Percentiles rank a stretch among this genome's conserved stretches.
Conservation (phyloP, 2,888 invertebrate genomes). For the Ethmia dodecea region DNA sequence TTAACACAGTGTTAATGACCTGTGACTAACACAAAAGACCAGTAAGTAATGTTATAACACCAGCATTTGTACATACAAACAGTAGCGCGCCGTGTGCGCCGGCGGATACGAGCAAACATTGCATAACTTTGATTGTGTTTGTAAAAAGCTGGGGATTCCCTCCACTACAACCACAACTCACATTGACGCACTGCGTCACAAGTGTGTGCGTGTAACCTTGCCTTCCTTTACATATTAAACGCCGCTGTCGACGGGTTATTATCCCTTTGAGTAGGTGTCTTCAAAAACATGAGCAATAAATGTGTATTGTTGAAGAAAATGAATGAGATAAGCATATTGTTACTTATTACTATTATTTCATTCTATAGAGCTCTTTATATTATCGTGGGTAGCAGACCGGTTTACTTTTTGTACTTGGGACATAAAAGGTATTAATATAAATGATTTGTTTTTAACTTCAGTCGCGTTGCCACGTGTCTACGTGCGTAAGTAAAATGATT, state of each 20-base stretch:
- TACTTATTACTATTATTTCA: conserved; percentile 73
- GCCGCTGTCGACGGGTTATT: conserved; percentile 59
- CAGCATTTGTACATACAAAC: conserved; percentile 71
- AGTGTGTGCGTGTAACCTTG: conserved; percentile 73
- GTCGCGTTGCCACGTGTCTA: no score
- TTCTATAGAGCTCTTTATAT: conserved; percentile 63
- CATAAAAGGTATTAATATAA: conserved; percentile 66
- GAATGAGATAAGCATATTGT: conserved; percentile 73
- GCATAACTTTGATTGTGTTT: conserved; percentile 78
- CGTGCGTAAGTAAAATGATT: no score
- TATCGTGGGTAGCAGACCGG: conserved; percentile 68
- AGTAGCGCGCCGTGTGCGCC: conserved; percentile 55
- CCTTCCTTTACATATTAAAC: conserved; percentile 77
- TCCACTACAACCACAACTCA: conserved; percentile 69
- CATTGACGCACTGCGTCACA: conserved; percentile 43
- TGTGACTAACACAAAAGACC: conserved; percentile 66
- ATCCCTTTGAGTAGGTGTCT: conserved; percentile 75
- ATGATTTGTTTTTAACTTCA: conserved; percentile 41
- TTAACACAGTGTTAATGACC: conserved; percentile 68
- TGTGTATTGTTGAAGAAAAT: conserved; percentile 71
- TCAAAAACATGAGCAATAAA: conserved; percentile 69
- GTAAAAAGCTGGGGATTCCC: conserved; percentile 78
- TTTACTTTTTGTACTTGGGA: conserved; percentile 71
- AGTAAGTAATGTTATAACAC: conserved; percentile 63
- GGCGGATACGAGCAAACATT: conserved; percentile 73